Conservation (phyloP, 2,113 vertebrate species). For the Lipotes vexillifer region DNA sequence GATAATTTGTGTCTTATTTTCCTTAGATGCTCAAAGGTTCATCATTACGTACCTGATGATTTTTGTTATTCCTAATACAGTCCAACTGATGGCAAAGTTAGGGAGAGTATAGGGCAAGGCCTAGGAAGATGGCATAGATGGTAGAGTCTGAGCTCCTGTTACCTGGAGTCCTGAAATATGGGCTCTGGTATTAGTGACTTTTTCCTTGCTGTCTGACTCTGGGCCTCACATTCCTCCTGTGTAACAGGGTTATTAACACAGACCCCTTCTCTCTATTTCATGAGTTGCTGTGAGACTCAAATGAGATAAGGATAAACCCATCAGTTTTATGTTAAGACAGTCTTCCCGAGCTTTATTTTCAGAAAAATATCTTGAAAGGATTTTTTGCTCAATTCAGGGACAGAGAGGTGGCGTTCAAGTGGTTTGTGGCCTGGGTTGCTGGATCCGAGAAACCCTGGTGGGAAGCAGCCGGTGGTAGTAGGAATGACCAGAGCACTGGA, state of each 20-base stretch:
- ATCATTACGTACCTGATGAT: not conserved
- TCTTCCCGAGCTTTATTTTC: not conserved
- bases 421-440: not conserved
- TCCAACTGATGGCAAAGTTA: not conserved
- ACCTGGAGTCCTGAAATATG: rapidly evolving
- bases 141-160: not conserved
- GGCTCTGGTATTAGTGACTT: not conserved
- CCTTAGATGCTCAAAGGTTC: not conserved
- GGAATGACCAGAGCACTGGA: not conserved
- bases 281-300: not conserved
- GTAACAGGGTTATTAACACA: not conserved
- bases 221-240: not conserved
- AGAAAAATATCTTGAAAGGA: not conserved
- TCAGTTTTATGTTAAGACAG: not conserved
- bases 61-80: not conserved
- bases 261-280: not conserved
- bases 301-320: not conserved
- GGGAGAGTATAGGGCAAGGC: not conserved
- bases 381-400: not conserved
- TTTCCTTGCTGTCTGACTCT: not conserved
- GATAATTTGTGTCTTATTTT: not conserved
- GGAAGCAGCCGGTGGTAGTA: not conserved
- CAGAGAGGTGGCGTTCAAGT: not conserved
- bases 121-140: not conserved
- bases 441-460: not conserved